Evolutionary conservation across 2,888 invertebrate species (phyloP), one percentile per base, ranked within the genome.

Genomic region (Eretmocerus hayati): DNA sequence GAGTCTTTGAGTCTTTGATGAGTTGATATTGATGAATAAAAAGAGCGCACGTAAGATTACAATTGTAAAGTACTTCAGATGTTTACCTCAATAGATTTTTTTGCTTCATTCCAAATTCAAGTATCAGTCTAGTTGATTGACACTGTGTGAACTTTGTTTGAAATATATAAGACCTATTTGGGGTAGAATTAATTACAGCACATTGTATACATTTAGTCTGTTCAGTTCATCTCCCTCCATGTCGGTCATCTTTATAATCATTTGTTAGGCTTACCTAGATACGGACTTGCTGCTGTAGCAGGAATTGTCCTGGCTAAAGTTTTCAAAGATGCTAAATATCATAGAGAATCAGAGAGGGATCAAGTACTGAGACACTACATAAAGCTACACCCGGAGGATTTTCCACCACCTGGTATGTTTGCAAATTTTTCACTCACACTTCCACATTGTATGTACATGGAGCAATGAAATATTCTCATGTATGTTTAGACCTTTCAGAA

Each of bases 361-460:
- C 62, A 60, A 0, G 37, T 58, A 20, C 13, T 61, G 5, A 53
- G 65, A 19, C 63, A 68, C 51, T 70, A 69, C 42, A 61, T 71
- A 36, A 65, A 38, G 11, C 55, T 16, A 5, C 65, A 70, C 56
- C 70, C 71, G 26, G 66, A 69, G 42, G 61, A 63, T 48, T 71
- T 70, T 56, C 64, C 63, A 13, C 47, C 53, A 21, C 68, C 68
- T 56, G 56, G 69, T 70, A 59, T 36, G 36, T 11, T 19, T 4
- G 9, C 9, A n/a, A 19, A 16, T 9, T 36, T 19, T 5, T 13
- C 15, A 18, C 20, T n/a, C 20, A 15, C 9, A 3, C 4, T 16
- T n/a, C 19, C n/a, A 18, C 37, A 21, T 16, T 31, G 32, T 13
- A 21, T 15, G 19, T 40, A 42, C 33, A 4, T 30, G 32, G 19